Conservation (phyloP, 2,888 invertebrate genomes). For the Leistus spinibarbis region DNA sequence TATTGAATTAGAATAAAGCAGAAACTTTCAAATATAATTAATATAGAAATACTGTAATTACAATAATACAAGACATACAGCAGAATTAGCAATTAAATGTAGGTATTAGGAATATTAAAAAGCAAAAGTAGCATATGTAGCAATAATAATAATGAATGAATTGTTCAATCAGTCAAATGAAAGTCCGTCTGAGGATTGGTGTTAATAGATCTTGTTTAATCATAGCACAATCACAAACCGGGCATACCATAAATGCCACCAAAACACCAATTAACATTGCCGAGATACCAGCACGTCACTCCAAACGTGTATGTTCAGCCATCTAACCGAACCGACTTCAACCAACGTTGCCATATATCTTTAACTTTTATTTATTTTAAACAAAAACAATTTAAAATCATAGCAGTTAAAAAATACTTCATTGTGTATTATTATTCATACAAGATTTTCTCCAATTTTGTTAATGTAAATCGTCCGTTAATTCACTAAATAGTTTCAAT, state of each 20-base stretch:
- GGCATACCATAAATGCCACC: slow-evolving; percentile 13
- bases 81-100: not conserved
- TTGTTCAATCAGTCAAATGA: slow-evolving; percentile 2
- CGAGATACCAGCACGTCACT: slow-evolving; percentile 26
- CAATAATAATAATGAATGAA: not conserved
- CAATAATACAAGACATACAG: too few relatives aligned
- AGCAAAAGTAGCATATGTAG: not conserved
- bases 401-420: too few relatives aligned
- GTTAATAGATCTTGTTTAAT: slow-evolving; percentile 24
- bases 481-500: too few relatives aligned
- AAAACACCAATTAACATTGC: slow-evolving; percentile 26
- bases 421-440: too few relatives aligned
- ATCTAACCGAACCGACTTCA: not conserved
- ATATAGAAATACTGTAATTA: too few relatives aligned
- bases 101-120: not conserved
- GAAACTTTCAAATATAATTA: too few relatives aligned
- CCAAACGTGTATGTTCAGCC: slow-evolving; percentile 3
- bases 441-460: too few relatives aligned
- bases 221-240: slow-evolving; percentile 20
- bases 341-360: not conserved
- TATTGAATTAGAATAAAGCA: too few relatives aligned
- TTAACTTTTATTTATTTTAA: too few relatives aligned
- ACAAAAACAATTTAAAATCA: too few relatives aligned
- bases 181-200: not conserved
- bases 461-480: too few relatives aligned